Evolutionary conservation across 2,888 invertebrate genomes (phyloP).

Genomic region (Busseola fusca): DNA sequence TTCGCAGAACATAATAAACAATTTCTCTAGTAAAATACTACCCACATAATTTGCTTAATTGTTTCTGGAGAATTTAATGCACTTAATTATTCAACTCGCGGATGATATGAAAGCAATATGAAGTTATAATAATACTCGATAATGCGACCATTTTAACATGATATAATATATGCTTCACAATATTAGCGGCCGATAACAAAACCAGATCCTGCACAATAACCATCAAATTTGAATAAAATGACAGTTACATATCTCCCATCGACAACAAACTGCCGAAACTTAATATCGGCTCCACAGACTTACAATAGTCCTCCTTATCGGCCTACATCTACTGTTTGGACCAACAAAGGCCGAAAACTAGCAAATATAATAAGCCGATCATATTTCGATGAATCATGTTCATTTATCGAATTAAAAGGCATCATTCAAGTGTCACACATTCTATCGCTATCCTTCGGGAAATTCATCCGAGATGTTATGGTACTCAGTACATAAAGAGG

Average conservation of each 20-base stretch:
- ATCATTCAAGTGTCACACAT: too few species aligned
- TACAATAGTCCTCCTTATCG: constrained; percentile 64
- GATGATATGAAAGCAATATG: constrained; percentile 4
- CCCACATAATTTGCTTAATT: constrained; percentile 8
- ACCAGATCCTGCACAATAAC: constrained; percentile 52
- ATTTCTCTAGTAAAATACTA: neutral
- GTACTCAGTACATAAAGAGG: neutral
- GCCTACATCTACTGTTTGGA: constrained; percentile 64
- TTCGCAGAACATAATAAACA: constrained; percentile 12
- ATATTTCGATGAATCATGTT: constrained; percentile 80
- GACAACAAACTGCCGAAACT: constrained; percentile 78
- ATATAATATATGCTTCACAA: constrained; percentile 21
- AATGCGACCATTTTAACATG: constrained; percentile 16
- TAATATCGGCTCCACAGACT: constrained; percentile 66
- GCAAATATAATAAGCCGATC: constrained; percentile 87
- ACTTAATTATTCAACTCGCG: constrained; percentile 11
- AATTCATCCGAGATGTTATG: neutral
- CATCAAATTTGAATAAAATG: constrained; percentile 67
- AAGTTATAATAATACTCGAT: constrained; percentile 33
- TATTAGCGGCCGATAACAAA: constrained; percentile 46
- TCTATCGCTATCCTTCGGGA: too few species aligned
- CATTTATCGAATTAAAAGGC: too few species aligned
- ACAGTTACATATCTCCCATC: constrained; percentile 74
- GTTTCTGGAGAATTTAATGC: neutral
- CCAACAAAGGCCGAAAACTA: constrained; percentile 78